These are phyloP conservation scores for Ecliptopera silaceata DNA, from an alignment of 2,888 invertebrate genomes.

Conservation along the genomic window DNA sequence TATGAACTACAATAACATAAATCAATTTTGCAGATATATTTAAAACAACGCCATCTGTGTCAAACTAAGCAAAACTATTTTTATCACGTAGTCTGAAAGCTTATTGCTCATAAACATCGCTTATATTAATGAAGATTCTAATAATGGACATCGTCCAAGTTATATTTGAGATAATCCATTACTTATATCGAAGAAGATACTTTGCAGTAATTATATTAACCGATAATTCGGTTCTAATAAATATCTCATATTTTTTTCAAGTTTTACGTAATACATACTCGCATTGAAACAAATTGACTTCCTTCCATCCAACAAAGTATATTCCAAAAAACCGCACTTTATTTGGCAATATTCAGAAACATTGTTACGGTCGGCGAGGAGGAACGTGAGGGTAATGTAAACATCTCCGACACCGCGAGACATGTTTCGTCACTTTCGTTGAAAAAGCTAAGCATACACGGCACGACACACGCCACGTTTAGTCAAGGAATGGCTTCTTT, in stretches of 20 bases:
- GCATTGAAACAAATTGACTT: not conserved
- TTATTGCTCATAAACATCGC: conserved; percentile 4
- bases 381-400: conserved; percentile 71
- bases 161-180: conserved; percentile 1
- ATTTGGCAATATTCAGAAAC: conserved; percentile 53
- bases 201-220: no score
- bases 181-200: no score
- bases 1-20: no score
- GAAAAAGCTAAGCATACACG: conserved; percentile 56
- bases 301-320: conserved; percentile 42
- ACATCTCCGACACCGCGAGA: conserved; percentile 56
- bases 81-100: no score
- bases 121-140: conserved; percentile 9
- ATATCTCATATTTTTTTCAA: no score
- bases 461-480: conserved; percentile 46
- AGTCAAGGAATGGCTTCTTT: conserved; percentile 56
- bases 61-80: no score
- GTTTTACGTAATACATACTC: not conserved
- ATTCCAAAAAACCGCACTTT: conserved; percentile 59
- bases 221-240: no score
- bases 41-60: no score
- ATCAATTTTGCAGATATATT: no score
- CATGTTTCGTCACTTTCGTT: conserved; percentile 76
- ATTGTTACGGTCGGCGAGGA: conserved; percentile 35
- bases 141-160: conserved; percentile 33